Percentiles rank a stretch among this genome's conserved stretches.
phyloP scores from a whole-genome alignment of 2,113 vertebrate genomes.

The Otocyon megalotis region DNA sequence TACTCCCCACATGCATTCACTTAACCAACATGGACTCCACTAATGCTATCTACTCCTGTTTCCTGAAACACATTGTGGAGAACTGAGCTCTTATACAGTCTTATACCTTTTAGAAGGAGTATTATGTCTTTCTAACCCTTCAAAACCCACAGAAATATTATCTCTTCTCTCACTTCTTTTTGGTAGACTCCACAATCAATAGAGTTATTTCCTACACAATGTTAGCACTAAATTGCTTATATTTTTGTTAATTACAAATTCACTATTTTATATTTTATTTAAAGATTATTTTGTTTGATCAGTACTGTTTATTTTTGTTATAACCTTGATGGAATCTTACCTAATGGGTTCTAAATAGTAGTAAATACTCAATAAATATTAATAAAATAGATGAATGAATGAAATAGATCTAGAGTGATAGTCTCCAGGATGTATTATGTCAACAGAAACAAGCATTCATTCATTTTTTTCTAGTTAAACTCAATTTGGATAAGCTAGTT shows the following conservation, averaged over 20 bases:
- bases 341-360: neutral
- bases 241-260: neutral
- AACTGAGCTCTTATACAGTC: neutral
- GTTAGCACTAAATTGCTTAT: neutral
- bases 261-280: neutral
- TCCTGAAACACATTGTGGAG: neutral
- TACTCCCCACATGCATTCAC: fast-evolving
- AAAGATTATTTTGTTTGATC: neutral
- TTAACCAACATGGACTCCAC: neutral
- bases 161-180: neutral
- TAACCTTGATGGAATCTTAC: neutral
- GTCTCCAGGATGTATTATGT: neutral
- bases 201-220: neutral
- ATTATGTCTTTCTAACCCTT: neutral
- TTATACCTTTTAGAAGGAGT: neutral
- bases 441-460: neutral
- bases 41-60: neutral
- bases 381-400: neutral
- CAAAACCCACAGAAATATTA: neutral
- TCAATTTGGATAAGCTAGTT: neutral
- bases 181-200: neutral
- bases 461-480: neutral
- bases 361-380: neutral
- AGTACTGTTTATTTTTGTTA: neutral
- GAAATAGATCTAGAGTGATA: neutral